These are phyloP conservation scores for Catagonus wagneri DNA, from an alignment of 2,113 vertebrate genomes.

Conservation along the genomic window DNA sequence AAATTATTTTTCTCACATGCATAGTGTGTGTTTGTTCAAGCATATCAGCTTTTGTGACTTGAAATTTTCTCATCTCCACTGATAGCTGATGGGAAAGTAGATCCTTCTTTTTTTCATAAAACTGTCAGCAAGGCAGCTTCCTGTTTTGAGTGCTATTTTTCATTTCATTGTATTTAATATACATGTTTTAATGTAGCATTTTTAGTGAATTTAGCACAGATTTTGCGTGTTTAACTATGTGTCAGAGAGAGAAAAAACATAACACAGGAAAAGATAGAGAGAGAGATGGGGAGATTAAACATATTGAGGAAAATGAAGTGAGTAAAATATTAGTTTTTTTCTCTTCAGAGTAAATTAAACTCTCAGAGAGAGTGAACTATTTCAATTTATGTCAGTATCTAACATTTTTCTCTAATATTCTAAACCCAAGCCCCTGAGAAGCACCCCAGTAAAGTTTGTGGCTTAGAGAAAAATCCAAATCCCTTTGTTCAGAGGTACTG, in stretches of 20 bases:
- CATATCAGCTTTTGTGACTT: background rate
- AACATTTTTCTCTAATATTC: background rate
- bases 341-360: background rate
- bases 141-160: constrained; percentile 52
- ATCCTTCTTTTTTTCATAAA: constrained; percentile 39
- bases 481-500: background rate
- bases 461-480: constrained; percentile 3
- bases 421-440: background rate
- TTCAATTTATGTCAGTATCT: constrained; percentile 22
- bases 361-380: background rate
- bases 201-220: constrained; percentile 49
- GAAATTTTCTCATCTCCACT: constrained; percentile 60
- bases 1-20: constrained; percentile 22
- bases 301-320: constrained; percentile 29
- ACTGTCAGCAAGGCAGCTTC: constrained; percentile 19
- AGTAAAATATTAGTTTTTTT: background rate
- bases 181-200: constrained; percentile 8
- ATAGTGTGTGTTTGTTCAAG: background rate
- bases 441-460: background rate
- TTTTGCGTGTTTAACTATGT: constrained; percentile 57
- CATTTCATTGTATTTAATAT: constrained; percentile 52
- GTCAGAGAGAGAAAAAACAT: background rate
- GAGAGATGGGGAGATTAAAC: background rate
- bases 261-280: background rate
- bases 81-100: constrained; percentile 31